These are phyloP conservation scores for Spilosoma lubricipeda DNA, from an alignment of 2,888 invertebrate species.

Conservation along the genomic window DNA sequence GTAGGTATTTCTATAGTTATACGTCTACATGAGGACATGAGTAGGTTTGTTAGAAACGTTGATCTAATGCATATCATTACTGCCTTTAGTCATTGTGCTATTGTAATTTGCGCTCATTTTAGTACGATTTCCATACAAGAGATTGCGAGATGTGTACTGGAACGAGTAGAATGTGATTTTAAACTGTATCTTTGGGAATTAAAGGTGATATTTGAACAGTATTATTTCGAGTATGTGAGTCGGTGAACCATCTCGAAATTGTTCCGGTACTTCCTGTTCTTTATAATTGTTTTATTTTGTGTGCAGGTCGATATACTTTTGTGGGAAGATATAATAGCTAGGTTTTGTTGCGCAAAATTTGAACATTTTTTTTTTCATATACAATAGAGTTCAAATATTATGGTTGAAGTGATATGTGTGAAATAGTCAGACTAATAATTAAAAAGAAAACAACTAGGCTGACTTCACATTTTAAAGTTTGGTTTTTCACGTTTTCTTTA, in stretches of 20 bases:
- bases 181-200: slow-evolving; percentile 1
- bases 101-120: slow-evolving; percentile 64
- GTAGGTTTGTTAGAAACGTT: slow-evolving; percentile 38
- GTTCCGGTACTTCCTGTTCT: slow-evolving; percentile 67
- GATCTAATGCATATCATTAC: slow-evolving; percentile 37
- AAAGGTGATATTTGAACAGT: slow-evolving; percentile 31
- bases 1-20: not conserved
- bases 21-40: not conserved
- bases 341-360: slow-evolving; percentile 28
- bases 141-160: slow-evolving; percentile 60
- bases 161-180: not conserved
- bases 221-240: slow-evolving; percentile 50
- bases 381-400: slow-evolving; percentile 23
- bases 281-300: slow-evolving; percentile 57
- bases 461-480: not conserved
- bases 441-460: not conserved
- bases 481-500: not conserved
- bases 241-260: slow-evolving; percentile 75
- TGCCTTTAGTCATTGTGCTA: slow-evolving; percentile 55
- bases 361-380: slow-evolving; percentile 13
- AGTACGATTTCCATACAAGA: slow-evolving; percentile 59
- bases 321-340: slow-evolving; percentile 50
- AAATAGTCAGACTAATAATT: not conserved
- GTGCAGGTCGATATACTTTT: slow-evolving; percentile 55
- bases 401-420: slow-evolving; percentile 13